Evolutionary conservation across 2,797 vertebrate genomes (phyloP), one percentile per base, ranked within the genome.

Genomic region (Myotis pilosus): DNA sequence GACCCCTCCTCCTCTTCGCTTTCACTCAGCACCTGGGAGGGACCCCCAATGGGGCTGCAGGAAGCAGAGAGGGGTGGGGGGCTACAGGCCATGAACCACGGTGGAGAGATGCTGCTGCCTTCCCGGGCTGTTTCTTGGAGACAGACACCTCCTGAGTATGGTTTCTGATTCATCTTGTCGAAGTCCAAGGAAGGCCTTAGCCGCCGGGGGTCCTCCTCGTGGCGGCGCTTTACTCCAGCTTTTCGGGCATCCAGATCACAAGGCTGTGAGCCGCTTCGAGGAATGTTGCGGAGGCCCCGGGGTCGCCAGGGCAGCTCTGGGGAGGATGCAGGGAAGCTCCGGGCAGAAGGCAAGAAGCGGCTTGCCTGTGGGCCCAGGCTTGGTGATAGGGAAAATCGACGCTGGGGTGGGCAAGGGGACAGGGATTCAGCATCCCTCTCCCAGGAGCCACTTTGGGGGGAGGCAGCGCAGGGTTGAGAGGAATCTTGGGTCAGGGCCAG

Each of bases 251-350:
- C 99, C 96, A 99, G 98, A 96, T 99, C 99, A 75, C 99, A 99
- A 90, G 99, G 99, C 97, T 99, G 99, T 17, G 99, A 99, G 97
- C 99, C 99, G 98, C 99, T 99, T 96, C 99, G 98, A 0, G 99
- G 99, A 97, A 99, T 98, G 20, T 98, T 98, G 0, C 98, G 98
- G 85, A 94, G 95, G 98, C 99, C 98, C 8, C 99, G 98, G 89
- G 99, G 98, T 97, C 98, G 98, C 80, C 99, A 98, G 88, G 86
- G 97, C 94, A 96, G 92, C 94, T 98, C 97, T 51, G 97, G 98
- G 68, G 98, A 97, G 10, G 99, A 99, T 8, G 98, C 99, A 0
- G 99, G 98, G 36, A 99, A 99, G 97, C 99, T 99, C 98, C 98
- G 98, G 84, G 99, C 98, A 0, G 99, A 99, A 28, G 99, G 99